Conservation (phyloP, 2,113 vertebrate genomes). For the Zeus faber region DNA sequence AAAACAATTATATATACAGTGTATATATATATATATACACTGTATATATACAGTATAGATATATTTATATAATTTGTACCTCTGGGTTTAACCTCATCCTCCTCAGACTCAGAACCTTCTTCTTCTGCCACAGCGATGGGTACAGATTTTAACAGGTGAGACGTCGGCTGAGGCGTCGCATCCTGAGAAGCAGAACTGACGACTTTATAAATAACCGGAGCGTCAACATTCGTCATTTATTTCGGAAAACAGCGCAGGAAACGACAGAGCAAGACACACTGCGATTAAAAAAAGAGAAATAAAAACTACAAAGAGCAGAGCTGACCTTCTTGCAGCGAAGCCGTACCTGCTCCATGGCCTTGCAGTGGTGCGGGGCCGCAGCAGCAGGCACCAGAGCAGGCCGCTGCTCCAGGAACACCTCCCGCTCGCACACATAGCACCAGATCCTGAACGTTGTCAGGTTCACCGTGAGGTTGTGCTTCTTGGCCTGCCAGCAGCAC, state of each 20-base stretch:
- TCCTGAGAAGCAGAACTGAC: too few relatives aligned
- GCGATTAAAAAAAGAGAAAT: too few relatives aligned
- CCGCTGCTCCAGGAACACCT: constrained; percentile 90
- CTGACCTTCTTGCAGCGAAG: too few relatives aligned
- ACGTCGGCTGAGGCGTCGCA: constrained; percentile 48
- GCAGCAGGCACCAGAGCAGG: constrained; percentile 54
- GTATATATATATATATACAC: too few relatives aligned
- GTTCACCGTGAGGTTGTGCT: constrained; percentile 96
- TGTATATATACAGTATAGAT: too few relatives aligned
- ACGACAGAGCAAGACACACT: too few relatives aligned
- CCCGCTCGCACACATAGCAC: constrained; percentile 94
- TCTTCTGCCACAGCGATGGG: constrained; percentile 95
- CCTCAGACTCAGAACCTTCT: constrained; percentile 93
- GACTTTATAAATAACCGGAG: too few relatives aligned
- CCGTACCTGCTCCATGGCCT: constrained; percentile 77
- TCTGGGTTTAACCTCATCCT: constrained; percentile 95
- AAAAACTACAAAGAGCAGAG: too few relatives aligned
- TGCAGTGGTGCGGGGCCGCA: constrained; percentile 59
- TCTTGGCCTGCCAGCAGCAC: constrained; percentile 77
- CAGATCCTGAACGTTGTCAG: constrained; percentile 94
- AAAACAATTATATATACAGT: too few relatives aligned
- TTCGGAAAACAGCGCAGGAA: too few relatives aligned
- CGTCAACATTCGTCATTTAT: too few relatives aligned
- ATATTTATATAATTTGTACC: too few relatives aligned
- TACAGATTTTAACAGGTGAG: constrained; percentile 85